A percentile compares a stretch with the other conserved stretches of the same genome.
Conservation (phyloP, 2,797 vertebrate genomes). For the Lophius americanus region DNA sequence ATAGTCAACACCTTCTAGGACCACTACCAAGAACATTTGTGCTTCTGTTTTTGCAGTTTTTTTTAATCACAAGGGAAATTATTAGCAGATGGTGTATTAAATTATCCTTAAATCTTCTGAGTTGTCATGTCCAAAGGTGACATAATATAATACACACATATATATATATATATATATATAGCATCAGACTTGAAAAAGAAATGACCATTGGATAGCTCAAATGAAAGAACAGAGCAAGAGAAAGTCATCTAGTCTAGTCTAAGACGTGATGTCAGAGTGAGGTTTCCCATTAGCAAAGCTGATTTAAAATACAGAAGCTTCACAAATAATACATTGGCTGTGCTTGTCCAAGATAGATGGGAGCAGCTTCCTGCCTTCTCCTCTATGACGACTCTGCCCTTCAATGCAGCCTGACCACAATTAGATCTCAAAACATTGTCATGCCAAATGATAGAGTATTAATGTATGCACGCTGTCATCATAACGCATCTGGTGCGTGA, state of each 20-base stretch:
- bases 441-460: slow-evolving; percentile 16
- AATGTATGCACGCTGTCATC: slow-evolving; percentile 4
- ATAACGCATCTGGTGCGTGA: background rate
- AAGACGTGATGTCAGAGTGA: slow-evolving; percentile 39
- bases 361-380: slow-evolving; percentile 43
- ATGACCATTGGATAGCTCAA: background rate
- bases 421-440: slow-evolving; percentile 13
- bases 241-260: background rate
- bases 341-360: slow-evolving; percentile 46
- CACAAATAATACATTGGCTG: slow-evolving; percentile 72
- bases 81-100: too few relatives aligned
- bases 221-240: background rate
- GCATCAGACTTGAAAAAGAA: too few relatives aligned
- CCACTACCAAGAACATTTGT: too few relatives aligned
- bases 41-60: too few relatives aligned
- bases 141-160: slow-evolving; percentile 6
- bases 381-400: slow-evolving; percentile 27
- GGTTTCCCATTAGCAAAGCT: slow-evolving; percentile 33
- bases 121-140: slow-evolving; percentile 7
- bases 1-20: too few relatives aligned
- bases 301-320: slow-evolving; percentile 51
- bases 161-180: too few relatives aligned
- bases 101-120: too few relatives aligned
- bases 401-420: slow-evolving; percentile 36
- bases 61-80: too few relatives aligned